These are phyloP conservation scores for Lates calcarifer DNA, from an alignment of 2,113 vertebrate genomes.

Conservation along the genomic window DNA sequence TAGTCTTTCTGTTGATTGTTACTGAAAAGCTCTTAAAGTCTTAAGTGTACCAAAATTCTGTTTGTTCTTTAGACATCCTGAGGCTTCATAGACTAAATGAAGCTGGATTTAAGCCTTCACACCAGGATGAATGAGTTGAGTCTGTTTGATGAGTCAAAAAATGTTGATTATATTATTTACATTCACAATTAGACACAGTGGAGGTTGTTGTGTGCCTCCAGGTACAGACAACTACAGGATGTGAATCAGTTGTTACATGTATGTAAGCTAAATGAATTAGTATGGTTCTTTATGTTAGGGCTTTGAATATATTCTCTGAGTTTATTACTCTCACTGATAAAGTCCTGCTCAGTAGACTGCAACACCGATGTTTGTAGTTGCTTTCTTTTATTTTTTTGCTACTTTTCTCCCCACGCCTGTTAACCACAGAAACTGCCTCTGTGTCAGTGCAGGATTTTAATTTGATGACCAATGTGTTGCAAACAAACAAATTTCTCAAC, in stretches of 20 bases:
- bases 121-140: neutral
- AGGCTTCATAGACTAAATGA: neutral
- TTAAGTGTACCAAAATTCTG: neutral
- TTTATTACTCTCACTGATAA: neutral
- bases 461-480: neutral
- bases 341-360: neutral
- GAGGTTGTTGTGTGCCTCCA: conserved; percentile 10
- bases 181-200: conserved; percentile 3
- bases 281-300: conserved; percentile 2
- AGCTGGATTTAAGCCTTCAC: conserved; percentile 12
- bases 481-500: neutral
- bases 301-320: neutral
- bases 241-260: conserved; percentile 7
- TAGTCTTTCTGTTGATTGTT: neutral
- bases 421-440: neutral
- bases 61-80: neutral
- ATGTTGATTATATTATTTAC: neutral
- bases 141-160: neutral
- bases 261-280: neutral
- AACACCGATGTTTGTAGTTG: neutral
- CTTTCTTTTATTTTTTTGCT: neutral
- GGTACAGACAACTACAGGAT: neutral
- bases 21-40: neutral
- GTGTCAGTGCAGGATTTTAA: neutral
- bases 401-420: neutral